Evolutionary conservation across 2,888 invertebrate species (phyloP), one percentile per base, ranked within the genome.

Genomic region (Sphaerophoria rueppellii): DNA sequence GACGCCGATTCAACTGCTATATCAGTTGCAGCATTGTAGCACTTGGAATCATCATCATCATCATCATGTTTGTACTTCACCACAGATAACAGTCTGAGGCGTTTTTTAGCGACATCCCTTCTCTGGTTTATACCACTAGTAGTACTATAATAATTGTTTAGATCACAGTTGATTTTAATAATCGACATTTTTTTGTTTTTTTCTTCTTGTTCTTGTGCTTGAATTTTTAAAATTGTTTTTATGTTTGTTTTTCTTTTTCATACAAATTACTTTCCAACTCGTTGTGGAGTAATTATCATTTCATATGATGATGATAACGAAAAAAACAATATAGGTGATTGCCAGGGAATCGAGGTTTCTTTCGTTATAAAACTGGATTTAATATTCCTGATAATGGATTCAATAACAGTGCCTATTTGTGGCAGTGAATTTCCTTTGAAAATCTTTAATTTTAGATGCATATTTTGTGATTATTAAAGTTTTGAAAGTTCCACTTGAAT

Each of bases 71-170:
- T 43, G 9, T 16, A 48, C 7, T 74, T 54, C 3, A 74, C 12
- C 12, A 50, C 60, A 12, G 43, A 58, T 11, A 63, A 60, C 73
- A 77, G 55, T 86, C 81, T 81, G 11, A 87, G 67, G 16, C 86
- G 87, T 71, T 87, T 87, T 16, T 77, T 87, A 61, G 86, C 83
- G 6, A 87, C 87, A 82, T 87, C 87, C 32, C 83, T 81, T 9
- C 87, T 77, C 57, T 87, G 86, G 86, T 85, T 87, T 87, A 86
- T 82, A 87, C 83, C 82, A 85, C 86, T 87, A 86, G 82, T 77
- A 70, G 77, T 74, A 82, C 82, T 86, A 82, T 78, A 74, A 76
- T 86, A 82, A 82, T 86, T 86, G 82, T 86, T 86, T 58, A 74
- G 86, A 87, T 87, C 87, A 87, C 87, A 87, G 87, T 81, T 86